Percentiles rank a stretch among this genome's conserved stretches.
Evolutionary conservation across 2,113 vertebrate genomes (phyloP).

Genomic region (Acrocephalus arundinaceus): DNA sequence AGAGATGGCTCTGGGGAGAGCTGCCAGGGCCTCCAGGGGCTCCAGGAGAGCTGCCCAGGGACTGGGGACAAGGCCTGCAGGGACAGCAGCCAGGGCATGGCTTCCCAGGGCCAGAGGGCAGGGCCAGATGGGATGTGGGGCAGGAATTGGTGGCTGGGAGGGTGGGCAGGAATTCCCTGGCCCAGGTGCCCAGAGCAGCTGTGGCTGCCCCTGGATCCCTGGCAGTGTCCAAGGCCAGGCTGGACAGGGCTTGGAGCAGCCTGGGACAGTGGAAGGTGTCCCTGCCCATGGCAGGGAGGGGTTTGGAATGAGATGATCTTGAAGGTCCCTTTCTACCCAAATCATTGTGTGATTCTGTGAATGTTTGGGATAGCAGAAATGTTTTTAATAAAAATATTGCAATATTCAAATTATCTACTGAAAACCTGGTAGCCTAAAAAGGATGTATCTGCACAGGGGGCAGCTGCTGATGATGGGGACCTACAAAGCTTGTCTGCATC

Average conservation of each 20-base stretch:
- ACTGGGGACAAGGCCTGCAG: not conserved
- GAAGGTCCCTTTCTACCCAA: not conserved
- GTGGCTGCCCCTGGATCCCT: not conserved
- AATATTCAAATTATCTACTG: not conserved
- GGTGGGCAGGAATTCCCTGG: not conserved
- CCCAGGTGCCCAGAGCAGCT: not conserved
- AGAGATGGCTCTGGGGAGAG: not conserved
- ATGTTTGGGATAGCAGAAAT: not conserved
- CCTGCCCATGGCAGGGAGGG: not conserved
- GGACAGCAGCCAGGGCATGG: not conserved
- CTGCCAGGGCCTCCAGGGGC: not conserved
- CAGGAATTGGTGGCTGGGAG: accelerated
- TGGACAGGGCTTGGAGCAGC: accelerated
- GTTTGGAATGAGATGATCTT: not conserved
- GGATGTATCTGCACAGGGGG: too few species aligned
- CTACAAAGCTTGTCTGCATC: accelerated
- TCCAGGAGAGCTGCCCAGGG: not conserved
- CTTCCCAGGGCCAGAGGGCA: not conserved
- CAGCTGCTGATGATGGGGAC: not conserved
- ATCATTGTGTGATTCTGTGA: not conserved
- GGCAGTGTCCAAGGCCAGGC: accelerated
- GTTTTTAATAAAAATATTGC: not conserved
- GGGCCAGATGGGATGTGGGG: accelerated
- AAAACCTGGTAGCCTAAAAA: not conserved
- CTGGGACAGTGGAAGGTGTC: accelerated